A percentile compares a stretch with the other conserved stretches of the same genome.
Conservation (phyloP, 1,140 invertebrate genomes). For the Drosophila sp. region DNA sequence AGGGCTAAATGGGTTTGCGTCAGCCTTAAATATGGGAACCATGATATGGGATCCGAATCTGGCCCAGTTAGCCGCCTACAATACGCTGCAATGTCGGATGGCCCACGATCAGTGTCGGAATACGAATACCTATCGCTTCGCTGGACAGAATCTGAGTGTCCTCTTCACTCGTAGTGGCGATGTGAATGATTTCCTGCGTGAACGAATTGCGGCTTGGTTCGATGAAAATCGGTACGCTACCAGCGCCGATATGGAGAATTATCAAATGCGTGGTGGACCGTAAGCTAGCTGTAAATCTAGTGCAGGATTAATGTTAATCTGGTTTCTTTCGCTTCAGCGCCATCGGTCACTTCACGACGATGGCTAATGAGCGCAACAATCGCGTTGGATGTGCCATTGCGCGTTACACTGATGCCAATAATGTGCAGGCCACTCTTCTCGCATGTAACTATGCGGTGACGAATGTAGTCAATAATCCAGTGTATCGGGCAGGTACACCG, state of each 20-base stretch:
- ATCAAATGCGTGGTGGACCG: constrained; percentile 56
- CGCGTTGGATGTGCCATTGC: constrained; percentile 61
- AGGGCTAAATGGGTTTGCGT: constrained; percentile 53
- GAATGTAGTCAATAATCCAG: constrained; percentile 59
- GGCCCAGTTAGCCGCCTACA: constrained; percentile 64
- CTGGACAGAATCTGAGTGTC: constrained; percentile 69
- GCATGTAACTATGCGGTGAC: constrained; percentile 73
- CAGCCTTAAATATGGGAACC: constrained; percentile 63
- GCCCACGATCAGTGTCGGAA: constrained; percentile 74
- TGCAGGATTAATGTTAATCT: background rate
- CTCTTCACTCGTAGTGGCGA: constrained; percentile 51
- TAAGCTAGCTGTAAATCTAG: constrained; percentile 14
- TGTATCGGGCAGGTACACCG: constrained; percentile 54
- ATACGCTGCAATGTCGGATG: constrained; percentile 66
- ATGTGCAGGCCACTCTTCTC: constrained; percentile 47
- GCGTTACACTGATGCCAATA: constrained; percentile 51
- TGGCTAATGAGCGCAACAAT: constrained; percentile 66
- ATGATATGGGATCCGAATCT: constrained; percentile 60
- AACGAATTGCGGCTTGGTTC: constrained; percentile 60
- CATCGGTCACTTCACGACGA: constrained; percentile 70
- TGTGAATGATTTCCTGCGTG: constrained; percentile 38
- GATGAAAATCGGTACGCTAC: constrained; percentile 59
- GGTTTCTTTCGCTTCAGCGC: constrained; percentile 28
- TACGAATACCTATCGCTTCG: constrained; percentile 61
- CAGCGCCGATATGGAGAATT: constrained; percentile 59